phyloP scores from a whole-genome alignment of 2,888 invertebrate species.

The Syrista parreyssii region DNA sequence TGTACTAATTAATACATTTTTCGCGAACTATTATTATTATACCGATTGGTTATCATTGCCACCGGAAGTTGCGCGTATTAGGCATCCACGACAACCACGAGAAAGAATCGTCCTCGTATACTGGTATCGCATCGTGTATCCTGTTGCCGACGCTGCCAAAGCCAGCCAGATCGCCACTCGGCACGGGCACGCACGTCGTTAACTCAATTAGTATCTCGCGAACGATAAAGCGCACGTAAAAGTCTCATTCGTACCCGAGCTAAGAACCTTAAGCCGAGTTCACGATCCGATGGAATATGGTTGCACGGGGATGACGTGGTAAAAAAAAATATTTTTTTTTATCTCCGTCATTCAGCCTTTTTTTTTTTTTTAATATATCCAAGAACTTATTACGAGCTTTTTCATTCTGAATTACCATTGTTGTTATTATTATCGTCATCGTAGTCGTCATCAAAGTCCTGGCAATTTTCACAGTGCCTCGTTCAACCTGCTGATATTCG shows the following conservation, averaged over 20 bases:
- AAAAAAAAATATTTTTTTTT: too few relatives aligned
- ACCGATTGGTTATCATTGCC: neutral
- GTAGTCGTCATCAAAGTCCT: too few relatives aligned
- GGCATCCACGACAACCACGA: too few relatives aligned
- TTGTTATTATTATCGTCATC: neutral
- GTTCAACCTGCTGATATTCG: too few relatives aligned
- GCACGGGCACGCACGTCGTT: constrained; percentile 32
- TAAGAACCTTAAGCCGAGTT: constrained; percentile 31
- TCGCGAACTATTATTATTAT: neutral
- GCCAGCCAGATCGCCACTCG: neutral
- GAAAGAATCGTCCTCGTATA: neutral
- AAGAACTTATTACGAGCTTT: too few relatives aligned
- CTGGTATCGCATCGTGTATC: neutral
- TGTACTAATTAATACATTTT: neutral
- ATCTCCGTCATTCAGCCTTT: too few relatives aligned
- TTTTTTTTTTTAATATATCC: too few relatives aligned
- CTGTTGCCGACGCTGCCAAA: neutral
- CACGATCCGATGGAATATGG: neutral
- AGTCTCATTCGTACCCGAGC: constrained; percentile 39
- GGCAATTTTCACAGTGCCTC: neutral
- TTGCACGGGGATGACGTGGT: neutral
- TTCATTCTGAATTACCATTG: neutral
- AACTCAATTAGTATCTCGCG: constrained; percentile 46
- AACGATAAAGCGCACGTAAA: constrained; percentile 48
- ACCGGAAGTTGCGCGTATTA: neutral